These are phyloP conservation scores for Diarsia dahlii DNA, from an alignment of 2,888 invertebrate species.

Conservation along the genomic window DNA sequence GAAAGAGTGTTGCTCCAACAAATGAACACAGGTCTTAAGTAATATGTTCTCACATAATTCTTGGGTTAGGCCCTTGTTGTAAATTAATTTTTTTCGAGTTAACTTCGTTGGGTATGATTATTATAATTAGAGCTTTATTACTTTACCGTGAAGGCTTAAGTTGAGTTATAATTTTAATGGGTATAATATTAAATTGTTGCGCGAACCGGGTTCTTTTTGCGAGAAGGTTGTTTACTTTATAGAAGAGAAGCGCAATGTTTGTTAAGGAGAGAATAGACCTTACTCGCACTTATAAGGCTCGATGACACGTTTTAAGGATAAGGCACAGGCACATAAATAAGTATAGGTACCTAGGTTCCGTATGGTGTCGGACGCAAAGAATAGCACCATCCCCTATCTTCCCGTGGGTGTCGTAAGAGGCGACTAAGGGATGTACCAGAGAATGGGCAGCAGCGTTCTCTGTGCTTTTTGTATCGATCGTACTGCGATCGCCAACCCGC, in stretches of 20 bases:
- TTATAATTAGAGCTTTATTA: conserved; percentile 54
- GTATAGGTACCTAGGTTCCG: too few relatives aligned
- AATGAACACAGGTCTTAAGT: conserved; percentile 66
- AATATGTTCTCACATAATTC: conserved; percentile 67
- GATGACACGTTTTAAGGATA: too few relatives aligned
- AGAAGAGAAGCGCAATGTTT: neutral
- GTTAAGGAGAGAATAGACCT: neutral
- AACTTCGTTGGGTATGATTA: conserved; percentile 35
- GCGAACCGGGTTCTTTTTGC: neutral
- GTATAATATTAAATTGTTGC: neutral
- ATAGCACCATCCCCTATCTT: too few relatives aligned
- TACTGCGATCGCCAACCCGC: too few relatives aligned
- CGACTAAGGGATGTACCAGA: too few relatives aligned
- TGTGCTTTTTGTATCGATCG: too few relatives aligned
- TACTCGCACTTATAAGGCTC: neutral
- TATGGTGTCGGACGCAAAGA: too few relatives aligned
- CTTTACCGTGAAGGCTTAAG: conserved; percentile 24
- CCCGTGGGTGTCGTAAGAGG: too few relatives aligned
- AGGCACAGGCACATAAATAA: too few relatives aligned
- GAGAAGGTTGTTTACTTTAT: neutral
- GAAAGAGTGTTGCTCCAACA: conserved; percentile 20
- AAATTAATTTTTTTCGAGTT: conserved; percentile 60
- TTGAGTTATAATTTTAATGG: conserved; percentile 36
- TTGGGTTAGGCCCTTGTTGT: conserved; percentile 56
- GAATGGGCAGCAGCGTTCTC: too few relatives aligned